Evolutionary conservation across 2,113 vertebrate genomes (phyloP).

Genomic region (Columba janthina): DNA sequence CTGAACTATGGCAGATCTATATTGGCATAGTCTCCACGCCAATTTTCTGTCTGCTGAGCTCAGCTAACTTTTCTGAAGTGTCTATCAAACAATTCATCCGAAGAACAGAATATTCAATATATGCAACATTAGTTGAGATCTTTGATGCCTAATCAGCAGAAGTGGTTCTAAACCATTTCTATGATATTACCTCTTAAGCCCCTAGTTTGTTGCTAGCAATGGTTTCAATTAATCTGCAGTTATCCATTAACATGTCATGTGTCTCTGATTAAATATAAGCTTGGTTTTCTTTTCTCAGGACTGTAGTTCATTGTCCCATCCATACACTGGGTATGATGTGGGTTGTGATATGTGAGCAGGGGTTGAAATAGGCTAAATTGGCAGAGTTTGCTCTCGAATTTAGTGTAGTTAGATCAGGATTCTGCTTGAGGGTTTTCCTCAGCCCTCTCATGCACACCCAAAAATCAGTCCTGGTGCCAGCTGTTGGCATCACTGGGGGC

Average conservation of each 20-base stretch:
- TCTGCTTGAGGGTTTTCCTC: neutral
- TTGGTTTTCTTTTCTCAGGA: neutral
- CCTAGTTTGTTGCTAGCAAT: conserved; percentile 17
- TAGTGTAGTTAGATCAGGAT: neutral
- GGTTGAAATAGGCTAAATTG: neutral
- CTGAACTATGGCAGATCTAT: neutral
- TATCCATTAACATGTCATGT: conserved; percentile 24
- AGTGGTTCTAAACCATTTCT: conserved; percentile 3
- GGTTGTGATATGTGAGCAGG: neutral
- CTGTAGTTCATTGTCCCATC: neutral
- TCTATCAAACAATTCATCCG: conserved; percentile 9
- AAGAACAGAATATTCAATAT: neutral
- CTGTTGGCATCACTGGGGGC: fast-evolving
- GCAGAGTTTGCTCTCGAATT: neutral
- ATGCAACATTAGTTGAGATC: neutral
- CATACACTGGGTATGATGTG: neutral
- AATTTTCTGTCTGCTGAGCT: conserved; percentile 12
- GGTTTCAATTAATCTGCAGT: conserved; percentile 54
- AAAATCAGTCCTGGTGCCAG: neutral
- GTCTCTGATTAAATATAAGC: conserved; percentile 18
- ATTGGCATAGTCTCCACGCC: neutral
- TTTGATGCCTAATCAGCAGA: conserved; percentile 13
- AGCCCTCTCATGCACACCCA: neutral
- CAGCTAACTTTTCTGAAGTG: neutral
- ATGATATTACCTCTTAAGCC: neutral